These are phyloP conservation scores for Pempheris klunzingeri DNA, from an alignment of 2,797 vertebrate genomes.

Conservation along the genomic window DNA sequence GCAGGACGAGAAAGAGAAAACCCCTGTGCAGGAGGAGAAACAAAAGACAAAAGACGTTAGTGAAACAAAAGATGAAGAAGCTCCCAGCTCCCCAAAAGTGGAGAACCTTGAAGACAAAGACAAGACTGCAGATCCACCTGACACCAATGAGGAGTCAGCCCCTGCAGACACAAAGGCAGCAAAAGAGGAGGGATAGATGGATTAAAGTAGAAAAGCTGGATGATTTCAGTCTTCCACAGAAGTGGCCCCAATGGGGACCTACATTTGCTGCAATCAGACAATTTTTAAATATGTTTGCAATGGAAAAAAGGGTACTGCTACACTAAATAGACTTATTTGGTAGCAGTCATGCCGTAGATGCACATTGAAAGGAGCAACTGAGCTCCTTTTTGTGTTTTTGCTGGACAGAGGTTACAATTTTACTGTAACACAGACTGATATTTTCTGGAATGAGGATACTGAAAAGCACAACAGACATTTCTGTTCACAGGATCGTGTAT, in stretches of 20 bases:
- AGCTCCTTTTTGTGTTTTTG: constrained; percentile 19
- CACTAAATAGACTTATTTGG: constrained; percentile 35
- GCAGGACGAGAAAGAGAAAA: constrained; percentile 28
- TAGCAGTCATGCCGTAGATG: constrained; percentile 30
- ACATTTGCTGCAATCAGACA: constrained; percentile 55
- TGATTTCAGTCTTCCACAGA: constrained; percentile 73
- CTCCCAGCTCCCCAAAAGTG: constrained; percentile 38
- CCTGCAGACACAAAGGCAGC: constrained; percentile 34
- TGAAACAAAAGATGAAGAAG: constrained; percentile 31
- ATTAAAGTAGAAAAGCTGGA: constrained; percentile 19
- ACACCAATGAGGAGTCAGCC: constrained; percentile 14
- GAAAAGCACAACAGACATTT: constrained; percentile 48
- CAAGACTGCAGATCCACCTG: constrained; percentile 20
- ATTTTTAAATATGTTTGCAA: constrained; percentile 53
- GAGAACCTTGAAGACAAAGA: constrained; percentile 40
- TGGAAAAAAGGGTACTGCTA: constrained; percentile 30
- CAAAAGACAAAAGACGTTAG: too few relatives aligned
- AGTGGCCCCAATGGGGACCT: constrained; percentile 57
- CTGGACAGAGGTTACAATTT: constrained; percentile 40
- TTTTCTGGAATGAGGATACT: constrained; percentile 43
- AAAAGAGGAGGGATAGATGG: constrained; percentile 54
- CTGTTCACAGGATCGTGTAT: constrained; percentile 29
- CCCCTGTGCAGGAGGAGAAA: constrained; percentile 21
- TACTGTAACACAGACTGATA: constrained; percentile 27
- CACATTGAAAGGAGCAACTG: constrained; percentile 30